These are phyloP conservation scores for Masticophis lateralis DNA, from an alignment of 2,797 vertebrate genomes.

Conservation along the genomic window DNA sequence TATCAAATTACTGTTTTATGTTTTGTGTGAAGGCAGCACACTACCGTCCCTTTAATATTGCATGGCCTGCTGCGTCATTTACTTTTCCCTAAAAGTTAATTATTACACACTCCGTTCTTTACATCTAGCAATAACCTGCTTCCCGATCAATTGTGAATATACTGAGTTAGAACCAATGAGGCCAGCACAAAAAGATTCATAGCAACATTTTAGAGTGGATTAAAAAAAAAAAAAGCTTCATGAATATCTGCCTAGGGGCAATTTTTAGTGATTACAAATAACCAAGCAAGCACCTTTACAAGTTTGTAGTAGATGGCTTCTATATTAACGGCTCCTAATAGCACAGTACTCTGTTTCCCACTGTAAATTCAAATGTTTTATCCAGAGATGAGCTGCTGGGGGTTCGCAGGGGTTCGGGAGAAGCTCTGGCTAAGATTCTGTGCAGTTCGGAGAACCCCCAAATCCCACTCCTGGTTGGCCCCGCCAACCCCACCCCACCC, in stretches of 20 bases:
- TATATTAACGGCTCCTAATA: neutral
- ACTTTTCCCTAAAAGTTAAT: conserved; percentile 44
- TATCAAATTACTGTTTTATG: conserved; percentile 50
- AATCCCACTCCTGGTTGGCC: too few relatives aligned
- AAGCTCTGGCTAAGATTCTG: too few relatives aligned
- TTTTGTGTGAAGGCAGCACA: conserved; percentile 41
- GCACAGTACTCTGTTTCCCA: neutral
- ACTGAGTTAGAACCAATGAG: conserved; percentile 32
- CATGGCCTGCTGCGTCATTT: conserved; percentile 40
- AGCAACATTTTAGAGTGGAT: neutral
- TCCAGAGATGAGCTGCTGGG: too few relatives aligned
- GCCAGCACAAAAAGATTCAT: conserved; percentile 6
- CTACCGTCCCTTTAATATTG: conserved; percentile 52
- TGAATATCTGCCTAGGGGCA: neutral
- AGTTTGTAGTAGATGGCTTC: neutral
- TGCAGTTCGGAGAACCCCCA: too few relatives aligned
- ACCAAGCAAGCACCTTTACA: neutral
- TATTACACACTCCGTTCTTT: conserved; percentile 49
- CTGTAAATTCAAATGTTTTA: neutral
- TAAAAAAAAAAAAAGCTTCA: too few relatives aligned
- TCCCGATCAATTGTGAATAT: conserved; percentile 27
- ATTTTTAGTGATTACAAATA: neutral
- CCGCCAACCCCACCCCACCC: too few relatives aligned
- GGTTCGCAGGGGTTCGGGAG: too few relatives aligned
- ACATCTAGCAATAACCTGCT: conserved; percentile 26